Evolutionary conservation across 2,113 vertebrate species (phyloP).

Genomic region (Solea solea): DNA sequence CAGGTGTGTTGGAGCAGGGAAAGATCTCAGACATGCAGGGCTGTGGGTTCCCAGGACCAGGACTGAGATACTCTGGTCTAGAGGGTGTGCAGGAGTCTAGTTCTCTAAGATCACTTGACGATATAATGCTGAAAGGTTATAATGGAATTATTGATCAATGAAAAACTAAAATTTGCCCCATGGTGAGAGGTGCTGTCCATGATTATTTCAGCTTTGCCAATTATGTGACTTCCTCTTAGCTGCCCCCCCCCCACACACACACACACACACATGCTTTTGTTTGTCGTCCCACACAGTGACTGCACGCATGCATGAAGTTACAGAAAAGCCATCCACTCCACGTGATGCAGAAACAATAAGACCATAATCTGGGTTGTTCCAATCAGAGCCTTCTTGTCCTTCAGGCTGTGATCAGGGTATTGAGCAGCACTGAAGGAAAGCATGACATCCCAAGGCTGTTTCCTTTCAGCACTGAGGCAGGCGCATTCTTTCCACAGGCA

Average conservation of each 20-base stretch:
- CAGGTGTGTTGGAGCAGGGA: too few species aligned
- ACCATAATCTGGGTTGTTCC: constrained; percentile 34
- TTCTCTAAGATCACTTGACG: too few species aligned
- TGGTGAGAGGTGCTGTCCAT: too few species aligned
- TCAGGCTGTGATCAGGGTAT: constrained; percentile 1
- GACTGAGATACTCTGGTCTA: too few species aligned
- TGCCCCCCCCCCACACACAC: neutral
- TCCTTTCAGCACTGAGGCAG: constrained; percentile 8
- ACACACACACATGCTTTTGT: neutral
- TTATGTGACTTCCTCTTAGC: neutral
- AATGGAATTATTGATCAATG: too few species aligned
- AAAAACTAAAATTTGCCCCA: too few species aligned
- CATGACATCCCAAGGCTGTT: constrained; percentile 40
- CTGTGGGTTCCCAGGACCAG: too few species aligned
- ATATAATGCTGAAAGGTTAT: too few species aligned
- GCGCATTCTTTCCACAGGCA: constrained; percentile 24
- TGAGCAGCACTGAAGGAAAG: constrained; percentile 31
- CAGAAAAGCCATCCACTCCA: neutral
- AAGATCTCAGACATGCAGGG: too few species aligned
- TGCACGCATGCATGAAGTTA: neutral
- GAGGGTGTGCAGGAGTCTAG: too few species aligned
- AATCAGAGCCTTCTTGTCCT: constrained; percentile 55
- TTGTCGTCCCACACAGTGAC: neutral
- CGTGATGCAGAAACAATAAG: constrained; percentile 35
- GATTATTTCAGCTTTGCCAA: too few species aligned